phyloP scores from a whole-genome alignment of 1,140 invertebrate species.

The Aphelenchoides fujianensis region DNA sequence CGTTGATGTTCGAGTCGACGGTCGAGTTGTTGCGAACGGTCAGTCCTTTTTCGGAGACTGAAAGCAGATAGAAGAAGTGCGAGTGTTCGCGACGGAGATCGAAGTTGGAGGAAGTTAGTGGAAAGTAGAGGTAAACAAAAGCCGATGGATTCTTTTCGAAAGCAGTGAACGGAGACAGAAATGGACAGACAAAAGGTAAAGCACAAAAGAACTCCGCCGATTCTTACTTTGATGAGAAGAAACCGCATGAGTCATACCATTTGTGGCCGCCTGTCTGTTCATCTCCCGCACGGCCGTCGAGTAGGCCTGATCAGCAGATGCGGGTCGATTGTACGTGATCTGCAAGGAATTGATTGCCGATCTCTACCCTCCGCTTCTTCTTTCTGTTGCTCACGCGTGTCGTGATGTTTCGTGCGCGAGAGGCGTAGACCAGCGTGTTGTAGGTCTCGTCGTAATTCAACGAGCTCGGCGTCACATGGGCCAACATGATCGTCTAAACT shows the following conservation, averaged over 20 bases:
- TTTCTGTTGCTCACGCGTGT: conserved; percentile 69
- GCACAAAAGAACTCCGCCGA: not conserved
- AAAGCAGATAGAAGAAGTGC: conserved; percentile 21
- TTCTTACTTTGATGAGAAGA: conserved; percentile 44
- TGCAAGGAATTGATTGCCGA: conserved; percentile 30
- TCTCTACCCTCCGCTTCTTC: too few species aligned
- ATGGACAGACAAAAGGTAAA: conserved; percentile 4
- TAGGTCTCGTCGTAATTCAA: conserved; percentile 88
- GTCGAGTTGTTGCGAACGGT: conserved; percentile 16
- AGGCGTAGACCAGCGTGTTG: conserved; percentile 89
- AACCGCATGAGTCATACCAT: conserved; percentile 28
- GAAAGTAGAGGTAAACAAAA: too few species aligned
- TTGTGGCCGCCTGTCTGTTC: conserved; percentile 13
- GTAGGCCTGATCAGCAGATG: conserved; percentile 55
- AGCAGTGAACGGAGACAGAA: too few species aligned
- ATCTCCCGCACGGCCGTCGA: conserved; percentile 51
- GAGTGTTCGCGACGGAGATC: too few species aligned
- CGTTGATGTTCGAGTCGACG: conserved; percentile 6
- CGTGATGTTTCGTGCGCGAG: conserved; percentile 83
- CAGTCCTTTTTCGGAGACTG: conserved; percentile 18
- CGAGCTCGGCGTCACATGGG: conserved; percentile 81
- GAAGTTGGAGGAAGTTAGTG: too few species aligned
- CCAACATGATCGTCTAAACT: conserved; percentile 95
- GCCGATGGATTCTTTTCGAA: too few species aligned
- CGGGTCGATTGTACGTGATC: conserved; percentile 52